Evolutionary conservation across 2,888 invertebrate species (phyloP), one percentile per base, ranked within the genome.

Genomic region (Dysmachus trigonus): DNA sequence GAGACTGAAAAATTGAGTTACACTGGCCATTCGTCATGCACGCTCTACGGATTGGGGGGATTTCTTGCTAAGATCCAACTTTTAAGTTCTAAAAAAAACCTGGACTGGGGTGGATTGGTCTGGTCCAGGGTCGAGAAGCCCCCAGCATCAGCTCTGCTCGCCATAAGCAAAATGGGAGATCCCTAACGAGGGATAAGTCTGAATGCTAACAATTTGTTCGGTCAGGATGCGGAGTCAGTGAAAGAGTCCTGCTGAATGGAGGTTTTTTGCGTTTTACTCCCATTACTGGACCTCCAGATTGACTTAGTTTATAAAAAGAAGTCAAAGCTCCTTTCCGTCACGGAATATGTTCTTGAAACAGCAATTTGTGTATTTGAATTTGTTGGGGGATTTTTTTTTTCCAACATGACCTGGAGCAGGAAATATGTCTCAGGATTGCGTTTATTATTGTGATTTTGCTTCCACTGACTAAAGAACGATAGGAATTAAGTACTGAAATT

Each of bases 201-300:
- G 47, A 77, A 77, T 77, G 47, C 47, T 77, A 77, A 47, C 77
- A 77, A 77, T 77, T 77, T 77, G 77, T 47, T 27, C 77, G 47
- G 47, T 77, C 41, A 77, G 77, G 77, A 27, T 77, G 47, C 35
- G 33, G 35, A 76, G 76, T 41, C 27, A 47, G 33, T 77, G 77
- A 77, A 62, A 27, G 62, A 62, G 62, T 62, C 62, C 62, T 62
- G 62, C 62, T 62, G 62, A 62, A 62, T 62, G 62, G 62, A 62
- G 27, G 62, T 27, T 62, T n/a, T 62, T 62, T 62, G 27, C 18
- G 62, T 62, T 62, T 62, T 62, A 27, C 22, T 22, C 62, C 62
- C 62, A 27, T 62, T 62, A 62, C 27, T 62, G 62, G 62, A 62
- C 62, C 62, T 22, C 62, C 62, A n/a, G 62, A 62, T 62, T 62